Percentiles rank a stretch among this genome's conserved stretches.
Conservation (phyloP, 2,113 vertebrate species). For the Chaetops frenatus region DNA sequence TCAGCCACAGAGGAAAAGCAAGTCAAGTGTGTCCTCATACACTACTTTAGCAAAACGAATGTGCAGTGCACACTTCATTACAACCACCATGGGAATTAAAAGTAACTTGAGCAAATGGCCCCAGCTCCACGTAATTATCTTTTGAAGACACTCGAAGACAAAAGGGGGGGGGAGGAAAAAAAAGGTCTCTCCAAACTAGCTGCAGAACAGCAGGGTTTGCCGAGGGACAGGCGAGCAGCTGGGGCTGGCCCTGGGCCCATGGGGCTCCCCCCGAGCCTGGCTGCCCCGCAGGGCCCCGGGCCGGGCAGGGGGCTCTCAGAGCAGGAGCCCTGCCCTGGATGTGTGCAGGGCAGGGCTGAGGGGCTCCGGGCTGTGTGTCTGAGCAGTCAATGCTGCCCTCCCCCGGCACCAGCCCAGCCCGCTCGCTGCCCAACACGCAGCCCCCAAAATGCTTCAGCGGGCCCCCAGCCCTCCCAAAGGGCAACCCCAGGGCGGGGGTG, state of each 20-base stretch:
- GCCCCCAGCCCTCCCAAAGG: neutral
- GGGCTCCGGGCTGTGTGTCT: neutral
- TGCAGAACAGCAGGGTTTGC: neutral
- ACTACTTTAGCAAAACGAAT: slow-evolving; percentile 46
- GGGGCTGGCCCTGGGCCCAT: neutral
- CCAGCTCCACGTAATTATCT: slow-evolving; percentile 14
- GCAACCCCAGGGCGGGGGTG: neutral
- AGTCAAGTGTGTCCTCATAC: slow-evolving; percentile 40
- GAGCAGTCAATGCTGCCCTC: slow-evolving; percentile 53
- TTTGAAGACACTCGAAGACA: neutral
- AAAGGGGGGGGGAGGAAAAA: no score
- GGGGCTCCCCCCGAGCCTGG: rapidly evolving
- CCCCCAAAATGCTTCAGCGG: no score
- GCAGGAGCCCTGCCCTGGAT: neutral
- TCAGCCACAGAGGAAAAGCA: neutral
- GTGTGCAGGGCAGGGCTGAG: neutral
- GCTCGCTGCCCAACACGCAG: neutral
- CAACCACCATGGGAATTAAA: neutral
- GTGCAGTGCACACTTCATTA: slow-evolving; percentile 28
- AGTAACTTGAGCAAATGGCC: slow-evolving; percentile 39
- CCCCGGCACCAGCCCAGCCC: neutral
- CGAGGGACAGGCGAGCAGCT: neutral
- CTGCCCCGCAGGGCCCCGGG: rapidly evolving
- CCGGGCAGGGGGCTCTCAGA: rapidly evolving
- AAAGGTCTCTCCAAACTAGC: neutral